Conservation (phyloP, 2,888 invertebrate species). For the Nephrotoma guestfalica region DNA sequence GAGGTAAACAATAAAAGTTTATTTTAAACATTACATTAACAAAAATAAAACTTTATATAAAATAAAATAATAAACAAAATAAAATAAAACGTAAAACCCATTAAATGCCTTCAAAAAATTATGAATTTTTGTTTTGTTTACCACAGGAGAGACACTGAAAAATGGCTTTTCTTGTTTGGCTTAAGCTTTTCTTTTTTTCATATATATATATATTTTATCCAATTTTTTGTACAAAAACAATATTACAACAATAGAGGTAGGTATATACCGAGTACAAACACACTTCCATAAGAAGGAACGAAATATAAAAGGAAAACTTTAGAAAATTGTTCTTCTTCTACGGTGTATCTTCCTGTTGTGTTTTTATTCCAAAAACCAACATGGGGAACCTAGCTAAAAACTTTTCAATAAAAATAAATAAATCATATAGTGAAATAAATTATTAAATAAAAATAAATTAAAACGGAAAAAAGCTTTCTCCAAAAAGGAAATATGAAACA, state of each 20-base stretch:
- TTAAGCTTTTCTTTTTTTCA: neutral
- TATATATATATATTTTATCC: neutral
- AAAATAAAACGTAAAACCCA: neutral
- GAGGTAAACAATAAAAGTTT: neutral
- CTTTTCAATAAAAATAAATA: neutral
- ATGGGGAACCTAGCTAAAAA: neutral
- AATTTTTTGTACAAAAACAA: neutral
- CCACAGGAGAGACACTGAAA: neutral
- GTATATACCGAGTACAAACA: neutral
- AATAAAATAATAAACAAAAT: neutral
- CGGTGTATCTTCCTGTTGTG: neutral
- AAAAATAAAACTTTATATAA: neutral
- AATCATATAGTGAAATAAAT: neutral
- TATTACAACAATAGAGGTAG: neutral
- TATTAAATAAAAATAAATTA: neutral
- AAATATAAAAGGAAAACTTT: neutral
- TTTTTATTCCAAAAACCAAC: neutral
- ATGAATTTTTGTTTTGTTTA: neutral
- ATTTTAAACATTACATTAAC: neutral
- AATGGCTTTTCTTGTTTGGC: neutral
- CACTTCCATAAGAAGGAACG: neutral
- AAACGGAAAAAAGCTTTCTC: neutral
- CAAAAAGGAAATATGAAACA: neutral
- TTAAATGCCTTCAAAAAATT: neutral
- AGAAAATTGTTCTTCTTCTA: neutral